phyloP scores from a whole-genome alignment of 2,888 invertebrate genomes.

The Ischnus inquisitorius region DNA sequence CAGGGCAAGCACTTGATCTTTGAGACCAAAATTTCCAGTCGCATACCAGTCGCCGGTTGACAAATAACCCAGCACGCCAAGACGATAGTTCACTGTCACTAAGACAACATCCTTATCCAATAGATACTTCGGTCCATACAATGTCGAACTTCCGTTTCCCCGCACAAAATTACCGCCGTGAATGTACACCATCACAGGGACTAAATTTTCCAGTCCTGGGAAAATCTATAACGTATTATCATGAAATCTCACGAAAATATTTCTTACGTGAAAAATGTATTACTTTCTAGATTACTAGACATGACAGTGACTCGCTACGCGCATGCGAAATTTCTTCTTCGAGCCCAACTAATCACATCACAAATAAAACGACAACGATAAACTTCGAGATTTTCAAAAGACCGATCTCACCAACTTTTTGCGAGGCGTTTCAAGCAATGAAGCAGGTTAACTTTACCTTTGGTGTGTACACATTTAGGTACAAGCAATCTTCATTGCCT shows the following conservation, averaged over 20 bases:
- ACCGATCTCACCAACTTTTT: too few relatives aligned
- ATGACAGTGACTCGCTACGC: too few relatives aligned
- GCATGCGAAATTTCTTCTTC: too few relatives aligned
- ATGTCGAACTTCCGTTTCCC: constrained; percentile 54
- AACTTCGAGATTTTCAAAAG: too few relatives aligned
- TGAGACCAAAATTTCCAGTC: constrained; percentile 72
- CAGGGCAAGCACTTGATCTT: constrained; percentile 70
- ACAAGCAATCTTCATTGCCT: constrained; percentile 67
- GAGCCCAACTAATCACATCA: too few relatives aligned
- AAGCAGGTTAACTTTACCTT: constrained; percentile 36
- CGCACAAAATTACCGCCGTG: constrained; percentile 65
- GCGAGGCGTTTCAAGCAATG: too few relatives aligned
- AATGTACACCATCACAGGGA: constrained; percentile 71
- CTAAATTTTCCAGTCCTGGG: rapidly evolving
- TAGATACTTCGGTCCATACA: constrained; percentile 69
- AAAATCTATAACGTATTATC: background rate
- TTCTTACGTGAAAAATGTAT: background rate
- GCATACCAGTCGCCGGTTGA: constrained; percentile 67
- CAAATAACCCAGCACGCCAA: constrained; percentile 72
- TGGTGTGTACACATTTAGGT: constrained; percentile 66
- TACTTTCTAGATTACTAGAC: background rate
- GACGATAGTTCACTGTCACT: constrained; percentile 73
- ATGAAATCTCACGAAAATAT: background rate
- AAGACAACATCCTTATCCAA: constrained; percentile 71
- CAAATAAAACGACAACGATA: too few relatives aligned